Conservation (phyloP, 2,888 invertebrate genomes). For the Eucriotettix oculatus region DNA sequence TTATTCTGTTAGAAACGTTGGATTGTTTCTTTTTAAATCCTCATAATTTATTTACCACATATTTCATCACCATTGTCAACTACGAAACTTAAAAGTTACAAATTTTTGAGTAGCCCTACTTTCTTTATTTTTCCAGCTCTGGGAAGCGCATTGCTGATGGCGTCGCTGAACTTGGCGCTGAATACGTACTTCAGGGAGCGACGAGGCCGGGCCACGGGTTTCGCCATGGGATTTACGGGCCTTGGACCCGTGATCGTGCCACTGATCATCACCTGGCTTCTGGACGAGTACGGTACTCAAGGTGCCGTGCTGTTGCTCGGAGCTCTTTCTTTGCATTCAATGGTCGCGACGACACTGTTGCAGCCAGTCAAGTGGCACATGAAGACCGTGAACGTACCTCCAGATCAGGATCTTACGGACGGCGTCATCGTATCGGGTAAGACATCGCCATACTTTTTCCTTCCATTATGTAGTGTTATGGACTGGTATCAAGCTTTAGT, state of each 20-base stretch:
- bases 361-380: slow-evolving; percentile 54
- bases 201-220: slow-evolving; percentile 42
- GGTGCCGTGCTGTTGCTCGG: slow-evolving; percentile 44
- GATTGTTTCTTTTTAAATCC: no score
- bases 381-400: slow-evolving; percentile 24
- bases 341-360: slow-evolving; percentile 38
- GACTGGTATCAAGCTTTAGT: no score
- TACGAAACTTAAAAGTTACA: no score
- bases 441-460: no score
- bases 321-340: slow-evolving; percentile 41
- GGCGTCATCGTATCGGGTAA: no score
- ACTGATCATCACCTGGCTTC: slow-evolving; percentile 36
- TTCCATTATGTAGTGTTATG: no score
- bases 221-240: slow-evolving; percentile 46
- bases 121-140: slow-evolving; percentile 32
- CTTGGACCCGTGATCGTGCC: slow-evolving; percentile 51
- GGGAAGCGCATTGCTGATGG: slow-evolving; percentile 41
- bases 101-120: not conserved
- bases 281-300: slow-evolving; percentile 37
- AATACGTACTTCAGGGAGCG: slow-evolving; percentile 47
- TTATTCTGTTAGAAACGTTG: no score
- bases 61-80: no score
- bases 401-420: no score
- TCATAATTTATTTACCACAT: no score
- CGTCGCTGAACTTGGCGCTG: slow-evolving; percentile 42